Base-by-base conservation (phyloP, 2,113 vertebrate genomes). In the Thalassoma bifasciatum region DNA sequence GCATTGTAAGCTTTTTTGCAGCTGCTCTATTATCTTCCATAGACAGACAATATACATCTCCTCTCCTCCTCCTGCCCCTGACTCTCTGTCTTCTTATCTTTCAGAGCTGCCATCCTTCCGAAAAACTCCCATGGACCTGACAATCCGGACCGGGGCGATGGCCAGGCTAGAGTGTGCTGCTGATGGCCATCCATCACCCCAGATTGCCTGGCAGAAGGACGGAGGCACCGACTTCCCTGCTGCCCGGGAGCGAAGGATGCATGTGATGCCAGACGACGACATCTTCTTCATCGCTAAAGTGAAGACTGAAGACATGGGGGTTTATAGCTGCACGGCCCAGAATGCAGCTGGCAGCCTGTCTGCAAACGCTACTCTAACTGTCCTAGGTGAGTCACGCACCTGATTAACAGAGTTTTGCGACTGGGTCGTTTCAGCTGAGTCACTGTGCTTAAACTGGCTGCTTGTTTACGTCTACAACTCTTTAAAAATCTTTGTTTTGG, bases 141-240 rank as follows among this genome's bases (percentile, higher is more conserved):
- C 96, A 0, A 95, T 98, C 79, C 95, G 97, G 0, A 95, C 96
- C 0, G 97, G 97, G 21, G 94, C 96, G 8, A 98, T 94, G 74
- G 97, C 97, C 0, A 94, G 97, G 52, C 85, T 99, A 78, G 98
- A 99, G 80, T 99, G 98, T 10, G 97, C 97, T 2, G 98, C 98
- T 0, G 89, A 95, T 57, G 98, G 97, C 0, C 96, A 98, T 80
- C 97, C 97, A 0, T 90, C 95, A 36, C 97, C 98, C 0, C 97
- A 99, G 92, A 99, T 99, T 52, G 96, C 98, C 63, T 99, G 97
- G 98, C 97, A 98, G 81, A 99, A 99, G 64, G 97, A 99, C 1
- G 97, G 97, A 10, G 98, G 98, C 84, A 98, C 95, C 0, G 98
- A 99, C 85, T 99, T 99, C 82, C 98, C 98, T 0, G 98, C 98